These are phyloP conservation scores for Echinometra lucunter DNA, from an alignment of 53 echinoderm and acorn worm species.

Conservation along the genomic window DNA sequence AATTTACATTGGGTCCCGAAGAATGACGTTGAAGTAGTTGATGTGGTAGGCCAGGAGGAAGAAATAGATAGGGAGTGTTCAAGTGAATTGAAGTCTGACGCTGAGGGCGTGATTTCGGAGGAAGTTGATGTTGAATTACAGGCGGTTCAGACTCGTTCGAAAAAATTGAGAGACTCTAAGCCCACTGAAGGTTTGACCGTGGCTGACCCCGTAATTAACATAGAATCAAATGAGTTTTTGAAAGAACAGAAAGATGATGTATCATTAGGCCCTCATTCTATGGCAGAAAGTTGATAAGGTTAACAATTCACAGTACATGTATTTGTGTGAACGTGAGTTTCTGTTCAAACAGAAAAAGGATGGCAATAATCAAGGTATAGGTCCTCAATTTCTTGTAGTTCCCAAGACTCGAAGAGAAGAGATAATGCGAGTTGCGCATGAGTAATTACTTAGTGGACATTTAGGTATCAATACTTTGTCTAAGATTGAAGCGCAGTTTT, in stretches of 20 bases:
- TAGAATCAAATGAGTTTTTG: conserved; percentile 20
- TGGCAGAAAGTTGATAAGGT: conserved; percentile 53
- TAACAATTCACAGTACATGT: conserved; percentile 47
- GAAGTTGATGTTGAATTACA: too few relatives aligned
- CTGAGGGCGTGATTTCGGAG: too few relatives aligned
- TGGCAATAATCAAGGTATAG: conserved; percentile 13
- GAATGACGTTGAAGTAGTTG: too few relatives aligned
- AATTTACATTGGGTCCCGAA: too few relatives aligned
- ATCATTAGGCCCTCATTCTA: conserved; percentile 43
- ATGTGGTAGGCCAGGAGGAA: too few relatives aligned
- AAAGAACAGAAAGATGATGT: conserved; percentile 53
- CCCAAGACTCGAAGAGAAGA: conserved; percentile 48
- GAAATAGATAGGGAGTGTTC: too few relatives aligned
- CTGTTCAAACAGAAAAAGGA: conserved; percentile 57
- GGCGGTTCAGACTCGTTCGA: too few relatives aligned
- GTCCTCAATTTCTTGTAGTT: conserved; percentile 56
- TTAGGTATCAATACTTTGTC: conserved; percentile 62
- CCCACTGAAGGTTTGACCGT: too few relatives aligned
- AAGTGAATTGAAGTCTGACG: too few relatives aligned
- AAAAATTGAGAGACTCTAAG: conserved; percentile 16
- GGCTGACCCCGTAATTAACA: conserved; percentile 16
- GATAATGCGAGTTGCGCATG: too few relatives aligned
- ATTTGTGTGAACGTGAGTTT: conserved; percentile 47
- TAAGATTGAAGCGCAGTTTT: too few relatives aligned
- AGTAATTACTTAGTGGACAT: conserved; percentile 45